Percentiles rank a stretch among this genome's conserved stretches.
Evolutionary conservation across 2,888 invertebrate species (phyloP).

Genomic region (Hydraecia micacea): DNA sequence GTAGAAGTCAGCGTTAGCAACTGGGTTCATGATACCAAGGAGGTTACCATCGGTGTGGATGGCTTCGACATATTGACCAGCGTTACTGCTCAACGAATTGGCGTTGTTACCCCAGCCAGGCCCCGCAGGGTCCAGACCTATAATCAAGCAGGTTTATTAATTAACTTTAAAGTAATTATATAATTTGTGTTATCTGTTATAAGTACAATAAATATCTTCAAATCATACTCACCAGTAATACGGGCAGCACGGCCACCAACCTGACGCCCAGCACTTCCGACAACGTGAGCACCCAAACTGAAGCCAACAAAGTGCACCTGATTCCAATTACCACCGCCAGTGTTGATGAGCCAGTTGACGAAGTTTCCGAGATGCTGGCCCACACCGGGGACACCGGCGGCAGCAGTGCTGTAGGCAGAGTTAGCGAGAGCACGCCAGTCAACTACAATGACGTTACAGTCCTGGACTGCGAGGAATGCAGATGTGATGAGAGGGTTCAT

Average conservation of each 20-base stretch:
- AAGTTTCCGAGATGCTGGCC: constrained; percentile 80
- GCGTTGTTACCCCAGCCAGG: constrained; percentile 73
- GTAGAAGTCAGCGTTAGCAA: constrained; percentile 78
- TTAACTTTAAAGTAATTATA: not conserved
- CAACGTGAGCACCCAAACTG: constrained; percentile 85
- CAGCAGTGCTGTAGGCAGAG: constrained; percentile 70
- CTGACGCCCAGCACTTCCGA: constrained; percentile 79
- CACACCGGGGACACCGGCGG: constrained; percentile 74
- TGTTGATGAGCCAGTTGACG: constrained; percentile 78
- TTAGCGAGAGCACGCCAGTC: constrained; percentile 79
- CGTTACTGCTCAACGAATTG: constrained; percentile 69
- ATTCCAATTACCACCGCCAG: constrained; percentile 79
- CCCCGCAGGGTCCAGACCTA: constrained; percentile 81
- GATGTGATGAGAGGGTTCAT: constrained; percentile 75
- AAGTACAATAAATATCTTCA: too few species aligned
- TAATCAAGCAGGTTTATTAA: constrained; percentile 9
- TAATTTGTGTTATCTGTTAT: not conserved
- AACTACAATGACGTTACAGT: constrained; percentile 80
- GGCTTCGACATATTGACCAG: constrained; percentile 77
- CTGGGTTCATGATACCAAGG: constrained; percentile 74
- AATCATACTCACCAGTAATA: constrained; percentile 76
- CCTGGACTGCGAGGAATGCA: constrained; percentile 76
- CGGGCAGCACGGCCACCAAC: constrained; percentile 72
- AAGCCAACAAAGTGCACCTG: constrained; percentile 83
- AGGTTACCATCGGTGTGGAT: constrained; percentile 79